A percentile compares a stretch with the other conserved stretches of the same genome.
Conservation (phyloP, 2,113 vertebrate species). For the Sander lucioperca region DNA sequence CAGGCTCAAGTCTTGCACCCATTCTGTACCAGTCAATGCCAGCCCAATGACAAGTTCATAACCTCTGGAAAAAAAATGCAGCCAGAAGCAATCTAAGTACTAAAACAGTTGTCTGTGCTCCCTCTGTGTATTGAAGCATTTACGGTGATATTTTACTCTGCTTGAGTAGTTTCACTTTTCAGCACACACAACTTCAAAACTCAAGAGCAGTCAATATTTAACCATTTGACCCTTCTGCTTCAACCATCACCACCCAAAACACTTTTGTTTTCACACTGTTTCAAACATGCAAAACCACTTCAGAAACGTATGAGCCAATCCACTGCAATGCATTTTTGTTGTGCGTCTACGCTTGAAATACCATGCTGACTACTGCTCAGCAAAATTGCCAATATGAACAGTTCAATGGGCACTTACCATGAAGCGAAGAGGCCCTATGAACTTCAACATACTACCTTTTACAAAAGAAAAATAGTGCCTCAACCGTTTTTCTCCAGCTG, state of each 20-base stretch:
- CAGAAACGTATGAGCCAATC: neutral
- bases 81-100: slow-evolving; percentile 28
- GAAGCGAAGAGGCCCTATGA: neutral
- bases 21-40: slow-evolving; percentile 16
- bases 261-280: neutral
- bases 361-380: rapidly evolving
- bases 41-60: slow-evolving; percentile 41
- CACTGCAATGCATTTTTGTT: neutral
- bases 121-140: slow-evolving; percentile 41
- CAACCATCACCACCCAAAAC: neutral
- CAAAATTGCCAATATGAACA: neutral
- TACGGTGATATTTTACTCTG: slow-evolving; percentile 30
- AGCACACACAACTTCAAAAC: slow-evolving; percentile 35
- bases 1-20: neutral
- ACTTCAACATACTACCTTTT: neutral
- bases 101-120: slow-evolving; percentile 22
- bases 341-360: neutral
- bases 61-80: slow-evolving; percentile 34
- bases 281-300: neutral
- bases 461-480: slow-evolving; percentile 15
- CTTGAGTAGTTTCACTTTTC: slow-evolving; percentile 41
- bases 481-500: slow-evolving; percentile 11
- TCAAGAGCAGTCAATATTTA: slow-evolving; percentile 41
- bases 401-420: neutral
- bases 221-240: slow-evolving; percentile 17